Evolutionary conservation across 2,888 invertebrate species (phyloP).

Genomic region (Hoplodrina ambigua): DNA sequence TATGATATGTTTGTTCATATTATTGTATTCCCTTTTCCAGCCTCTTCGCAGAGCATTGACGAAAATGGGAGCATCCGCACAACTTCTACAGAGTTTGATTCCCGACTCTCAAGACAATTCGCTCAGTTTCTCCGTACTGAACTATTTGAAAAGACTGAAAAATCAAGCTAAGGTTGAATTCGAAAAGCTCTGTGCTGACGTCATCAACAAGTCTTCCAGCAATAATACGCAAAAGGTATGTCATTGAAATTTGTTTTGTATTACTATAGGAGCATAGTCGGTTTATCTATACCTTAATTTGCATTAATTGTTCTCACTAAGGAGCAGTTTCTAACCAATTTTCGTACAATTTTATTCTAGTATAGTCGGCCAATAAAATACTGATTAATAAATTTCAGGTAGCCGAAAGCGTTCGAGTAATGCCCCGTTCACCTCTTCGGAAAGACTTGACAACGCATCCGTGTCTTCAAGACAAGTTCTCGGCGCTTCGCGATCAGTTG

Average conservation of each 20-base stretch:
- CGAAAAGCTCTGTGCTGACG: slow-evolving; percentile 95
- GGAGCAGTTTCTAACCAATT: slow-evolving; percentile 3
- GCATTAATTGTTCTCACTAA: background rate
- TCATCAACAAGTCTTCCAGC: slow-evolving; percentile 91
- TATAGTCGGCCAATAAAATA: no score
- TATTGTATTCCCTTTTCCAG: slow-evolving; percentile 85
- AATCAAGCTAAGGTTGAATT: slow-evolving; percentile 98
- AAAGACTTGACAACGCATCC: slow-evolving; percentile 96
- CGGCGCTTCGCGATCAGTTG: slow-evolving; percentile 95
- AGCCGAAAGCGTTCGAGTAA: slow-evolving; percentile 94
- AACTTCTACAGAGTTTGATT: slow-evolving; percentile 95
- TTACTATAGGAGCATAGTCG: background rate
- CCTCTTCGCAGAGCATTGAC: slow-evolving; percentile 97
- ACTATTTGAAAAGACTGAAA: slow-evolving; percentile 98
- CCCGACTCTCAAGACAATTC: slow-evolving; percentile 98
- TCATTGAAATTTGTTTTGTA: background rate
- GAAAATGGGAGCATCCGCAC: slow-evolving; percentile 97
- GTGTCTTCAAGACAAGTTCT: slow-evolving; percentile 95
- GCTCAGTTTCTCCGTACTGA: slow-evolving; percentile 97
- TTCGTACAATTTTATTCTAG: no score
- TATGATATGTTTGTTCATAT: background rate
- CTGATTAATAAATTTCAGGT: slow-evolving; percentile 79
- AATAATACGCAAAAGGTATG: slow-evolving; percentile 88
- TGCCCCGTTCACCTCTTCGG: slow-evolving; percentile 93
- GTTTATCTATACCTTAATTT: slow-evolving; percentile 6